Conservation (phyloP, 2,797 vertebrate genomes). For the Phylloscopus collybita region DNA sequence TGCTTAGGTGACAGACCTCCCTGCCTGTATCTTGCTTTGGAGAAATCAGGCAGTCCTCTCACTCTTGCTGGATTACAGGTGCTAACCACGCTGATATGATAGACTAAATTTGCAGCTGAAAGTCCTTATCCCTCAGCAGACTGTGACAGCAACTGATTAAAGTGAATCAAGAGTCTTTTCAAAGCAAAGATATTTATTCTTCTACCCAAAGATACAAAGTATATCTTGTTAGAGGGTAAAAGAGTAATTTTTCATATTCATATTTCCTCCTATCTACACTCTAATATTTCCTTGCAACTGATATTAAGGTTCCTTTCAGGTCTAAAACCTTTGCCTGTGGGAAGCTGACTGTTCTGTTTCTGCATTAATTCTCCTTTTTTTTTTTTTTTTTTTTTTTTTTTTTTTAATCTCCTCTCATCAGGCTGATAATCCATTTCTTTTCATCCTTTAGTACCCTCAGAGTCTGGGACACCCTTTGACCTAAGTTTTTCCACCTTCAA, state of each 20-base stretch:
- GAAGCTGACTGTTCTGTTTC: neutral
- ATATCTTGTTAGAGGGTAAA: neutral
- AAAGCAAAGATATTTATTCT: neutral
- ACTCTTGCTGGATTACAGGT: neutral
- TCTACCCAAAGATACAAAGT: neutral
- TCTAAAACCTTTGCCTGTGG: neutral
- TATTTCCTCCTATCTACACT: neutral
- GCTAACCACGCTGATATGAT: neutral
- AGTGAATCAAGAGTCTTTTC: neutral
- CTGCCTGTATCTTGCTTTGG: neutral
- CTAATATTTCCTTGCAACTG: neutral
- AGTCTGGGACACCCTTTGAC: neutral
- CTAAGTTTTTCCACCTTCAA: neutral
- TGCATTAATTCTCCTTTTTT: neutral
- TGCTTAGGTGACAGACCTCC: neutral
- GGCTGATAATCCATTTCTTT: neutral
- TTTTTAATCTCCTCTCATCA: neutral
- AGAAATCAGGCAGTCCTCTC: neutral
- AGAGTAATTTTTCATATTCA: neutral
- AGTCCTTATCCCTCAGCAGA: neutral
- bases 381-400: neutral
- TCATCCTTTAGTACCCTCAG: neutral
- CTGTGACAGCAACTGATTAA: neutral
- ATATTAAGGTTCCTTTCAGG: neutral
- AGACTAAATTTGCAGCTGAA: neutral